A percentile compares a stretch with the other conserved stretches of the same genome.
These are phyloP conservation scores for Manduca sexta DNA, from an alignment of 1,140 invertebrate species.

Conservation along the genomic window DNA sequence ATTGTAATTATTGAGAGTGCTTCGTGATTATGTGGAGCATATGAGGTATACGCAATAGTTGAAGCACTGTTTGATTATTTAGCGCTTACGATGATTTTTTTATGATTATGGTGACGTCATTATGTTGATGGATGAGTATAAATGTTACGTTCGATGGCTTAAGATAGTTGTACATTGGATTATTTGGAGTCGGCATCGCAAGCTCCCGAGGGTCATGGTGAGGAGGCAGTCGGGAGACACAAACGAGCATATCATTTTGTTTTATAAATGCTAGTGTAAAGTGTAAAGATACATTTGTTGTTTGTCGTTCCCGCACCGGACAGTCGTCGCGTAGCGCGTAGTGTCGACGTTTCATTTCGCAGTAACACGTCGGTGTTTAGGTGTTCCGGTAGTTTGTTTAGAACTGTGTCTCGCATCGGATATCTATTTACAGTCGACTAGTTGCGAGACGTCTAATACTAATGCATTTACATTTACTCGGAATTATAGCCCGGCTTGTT, in stretches of 20 bases:
- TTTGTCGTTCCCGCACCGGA: slow-evolving; percentile 49
- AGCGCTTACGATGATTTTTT: slow-evolving; percentile 17
- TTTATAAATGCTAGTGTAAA: slow-evolving; percentile 32
- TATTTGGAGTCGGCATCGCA: slow-evolving; percentile 24
- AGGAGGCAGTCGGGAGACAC: slow-evolving; percentile 1
- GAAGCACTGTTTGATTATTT: slow-evolving; percentile 1
- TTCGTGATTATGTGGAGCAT: background rate
- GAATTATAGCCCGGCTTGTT: slow-evolving; percentile 36
- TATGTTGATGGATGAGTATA: too few relatives aligned
- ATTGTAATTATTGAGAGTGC: background rate
- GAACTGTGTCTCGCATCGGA: slow-evolving; percentile 12
- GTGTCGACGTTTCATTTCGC: too few relatives aligned
- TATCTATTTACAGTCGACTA: slow-evolving; percentile 9
- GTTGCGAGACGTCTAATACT: slow-evolving; percentile 33
- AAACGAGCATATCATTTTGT: slow-evolving; percentile 50
- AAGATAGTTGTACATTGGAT: slow-evolving; percentile 43
- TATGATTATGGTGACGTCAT: too few relatives aligned
- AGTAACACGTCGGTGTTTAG: slow-evolving; percentile 48
- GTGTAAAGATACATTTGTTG: background rate
- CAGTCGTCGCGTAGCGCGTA: slow-evolving; percentile 36
- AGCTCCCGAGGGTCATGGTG: slow-evolving; percentile 12
- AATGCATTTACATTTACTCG: slow-evolving; percentile 35
- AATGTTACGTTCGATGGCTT: slow-evolving; percentile 48
- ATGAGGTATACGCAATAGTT: slow-evolving; percentile 1
- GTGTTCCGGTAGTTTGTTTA: slow-evolving; percentile 45